Conservation (phyloP, 2,797 vertebrate species). For the Notolepis coatsorum region DNA sequence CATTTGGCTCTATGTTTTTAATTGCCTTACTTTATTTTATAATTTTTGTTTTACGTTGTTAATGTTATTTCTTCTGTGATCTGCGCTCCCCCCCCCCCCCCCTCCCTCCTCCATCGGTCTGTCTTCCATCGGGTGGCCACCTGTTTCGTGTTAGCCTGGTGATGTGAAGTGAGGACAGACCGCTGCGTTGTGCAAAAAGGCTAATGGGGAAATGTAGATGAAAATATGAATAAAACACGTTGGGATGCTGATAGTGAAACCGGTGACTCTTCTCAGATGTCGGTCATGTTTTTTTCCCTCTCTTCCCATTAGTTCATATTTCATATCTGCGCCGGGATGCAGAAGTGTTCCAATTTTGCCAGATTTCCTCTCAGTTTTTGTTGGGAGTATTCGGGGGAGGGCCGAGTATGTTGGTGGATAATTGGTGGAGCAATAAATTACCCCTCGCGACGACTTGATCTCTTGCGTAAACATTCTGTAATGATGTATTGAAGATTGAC, state of each 20-base stretch:
- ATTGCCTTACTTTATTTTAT: constrained; percentile 36
- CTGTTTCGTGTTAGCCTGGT: constrained; percentile 43
- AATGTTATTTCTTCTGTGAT: constrained; percentile 7
- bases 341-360: constrained; percentile 1
- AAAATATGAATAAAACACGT: background rate
- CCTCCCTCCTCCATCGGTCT: constrained; percentile 6
- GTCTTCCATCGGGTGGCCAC: constrained; percentile 21
- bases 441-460: constrained; percentile 25
- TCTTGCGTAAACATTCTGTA: constrained; percentile 38
- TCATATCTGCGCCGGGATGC: background rate
- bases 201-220: background rate
- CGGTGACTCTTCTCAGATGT: background rate
- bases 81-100: too few relatives aligned
- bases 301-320: background rate
- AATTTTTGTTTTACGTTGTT: constrained; percentile 36
- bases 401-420: constrained; percentile 19
- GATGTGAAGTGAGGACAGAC: constrained; percentile 7
- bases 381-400: background rate
- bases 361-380: constrained; percentile 13
- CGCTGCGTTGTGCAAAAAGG: background rate
- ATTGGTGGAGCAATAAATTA: constrained; percentile 30
- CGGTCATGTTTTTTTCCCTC: background rate
- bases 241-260: background rate
- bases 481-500: constrained; percentile 35
- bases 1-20: constrained; percentile 18